Percentiles rank a stretch among this genome's conserved stretches.
These are phyloP conservation scores for Probaryconus sp. DNA, from an alignment of 1,140 invertebrate species.

Conservation along the genomic window DNA sequence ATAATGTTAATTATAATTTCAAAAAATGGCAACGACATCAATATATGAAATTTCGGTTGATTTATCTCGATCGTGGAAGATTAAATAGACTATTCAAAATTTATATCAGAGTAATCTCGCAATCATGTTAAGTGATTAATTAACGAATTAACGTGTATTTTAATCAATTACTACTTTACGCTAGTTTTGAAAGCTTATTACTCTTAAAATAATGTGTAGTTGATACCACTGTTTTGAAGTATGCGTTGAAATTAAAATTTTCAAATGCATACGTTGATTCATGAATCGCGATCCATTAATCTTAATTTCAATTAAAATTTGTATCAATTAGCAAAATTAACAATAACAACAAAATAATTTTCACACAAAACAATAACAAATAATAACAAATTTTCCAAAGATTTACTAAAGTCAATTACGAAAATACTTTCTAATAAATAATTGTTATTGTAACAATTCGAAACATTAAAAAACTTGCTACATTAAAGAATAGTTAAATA, in stretches of 20 bases:
- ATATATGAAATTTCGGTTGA: slow-evolving; percentile 15
- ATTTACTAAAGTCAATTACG: too few relatives aligned
- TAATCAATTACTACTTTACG: slow-evolving; percentile 30
- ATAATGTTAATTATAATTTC: too few relatives aligned
- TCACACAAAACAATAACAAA: too few relatives aligned
- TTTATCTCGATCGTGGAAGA: slow-evolving; percentile 13
- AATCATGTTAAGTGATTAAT: slow-evolving; percentile 13
- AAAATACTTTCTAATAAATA: too few relatives aligned
- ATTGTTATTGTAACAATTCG: too few relatives aligned
- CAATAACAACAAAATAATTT: too few relatives aligned
- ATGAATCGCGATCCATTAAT: slow-evolving; percentile 2
- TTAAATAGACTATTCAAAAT: slow-evolving; percentile 20
- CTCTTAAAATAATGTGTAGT: slow-evolving; percentile 12
- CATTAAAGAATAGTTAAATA: too few relatives aligned
- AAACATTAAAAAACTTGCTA: too few relatives aligned
- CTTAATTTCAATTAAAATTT: slow-evolving; percentile 3
- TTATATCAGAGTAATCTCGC: slow-evolving; percentile 5
- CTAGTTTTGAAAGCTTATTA: slow-evolving; percentile 19
- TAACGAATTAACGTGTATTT: slow-evolving; percentile 27
- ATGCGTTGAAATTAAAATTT: slow-evolving; percentile 11
- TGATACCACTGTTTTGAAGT: slow-evolving; percentile 3
- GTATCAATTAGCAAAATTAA: too few relatives aligned
- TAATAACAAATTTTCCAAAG: too few relatives aligned
- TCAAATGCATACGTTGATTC: background rate
- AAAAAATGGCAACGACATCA: background rate